phyloP scores from a whole-genome alignment of 2,797 vertebrate genomes.

The Pipistrellus pipistrellus region DNA sequence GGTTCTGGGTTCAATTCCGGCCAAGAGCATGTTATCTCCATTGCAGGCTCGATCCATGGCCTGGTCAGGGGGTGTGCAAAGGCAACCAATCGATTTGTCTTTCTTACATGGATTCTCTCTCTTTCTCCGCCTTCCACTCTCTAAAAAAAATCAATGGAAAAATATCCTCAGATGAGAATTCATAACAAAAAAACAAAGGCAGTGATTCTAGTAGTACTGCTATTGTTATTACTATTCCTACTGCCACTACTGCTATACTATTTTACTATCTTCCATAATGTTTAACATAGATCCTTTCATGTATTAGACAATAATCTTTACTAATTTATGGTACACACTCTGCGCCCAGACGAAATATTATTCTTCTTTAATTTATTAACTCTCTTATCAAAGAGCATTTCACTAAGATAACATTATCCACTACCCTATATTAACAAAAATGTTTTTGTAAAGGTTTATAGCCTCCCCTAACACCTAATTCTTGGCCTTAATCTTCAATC shows the following conservation, averaged over 20 bases:
- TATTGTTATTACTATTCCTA: not conserved
- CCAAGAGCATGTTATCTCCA: no score
- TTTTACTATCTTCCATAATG: not conserved
- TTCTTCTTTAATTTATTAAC: constrained; percentile 23
- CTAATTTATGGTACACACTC: not conserved
- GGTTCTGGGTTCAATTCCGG: no score
- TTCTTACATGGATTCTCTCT: no score
- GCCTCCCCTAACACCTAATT: not conserved
- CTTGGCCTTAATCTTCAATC: not conserved
- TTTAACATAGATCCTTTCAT: not conserved
- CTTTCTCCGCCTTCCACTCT: no score
- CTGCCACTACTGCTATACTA: not conserved
- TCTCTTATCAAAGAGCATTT: constrained; percentile 33
- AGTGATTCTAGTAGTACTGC: not conserved
- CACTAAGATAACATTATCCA: constrained; percentile 44
- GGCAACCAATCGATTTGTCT: no score
- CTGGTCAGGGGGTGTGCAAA: no score
- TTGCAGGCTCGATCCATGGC: no score
- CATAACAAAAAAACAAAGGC: not conserved
- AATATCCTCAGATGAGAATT: no score
- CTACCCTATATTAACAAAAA: constrained; percentile 14
- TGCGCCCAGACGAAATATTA: not conserved
- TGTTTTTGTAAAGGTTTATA: constrained; percentile 29
- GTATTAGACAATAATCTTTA: not conserved
- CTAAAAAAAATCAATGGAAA: no score